Base-by-base conservation (phyloP, 2,797 vertebrate genomes). In the Hippocampus kuda region DNA sequence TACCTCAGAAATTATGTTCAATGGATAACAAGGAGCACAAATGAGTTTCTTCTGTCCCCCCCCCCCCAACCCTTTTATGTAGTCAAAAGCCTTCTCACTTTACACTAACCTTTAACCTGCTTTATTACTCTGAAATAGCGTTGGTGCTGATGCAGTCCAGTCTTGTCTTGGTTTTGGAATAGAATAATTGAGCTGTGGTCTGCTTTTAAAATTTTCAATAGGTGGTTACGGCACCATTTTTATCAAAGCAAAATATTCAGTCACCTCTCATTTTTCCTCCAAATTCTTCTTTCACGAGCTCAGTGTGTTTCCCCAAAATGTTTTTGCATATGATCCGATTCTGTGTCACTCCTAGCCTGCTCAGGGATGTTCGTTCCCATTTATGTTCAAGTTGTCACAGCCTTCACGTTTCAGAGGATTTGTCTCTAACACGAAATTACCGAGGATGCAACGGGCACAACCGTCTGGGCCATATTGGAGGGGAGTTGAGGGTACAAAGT, bases 341-440 rank as follows among this genome's bases (percentile, higher is more conserved):
- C 72, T 12, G 2, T 68, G 73, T 63, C 54, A 62, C 9, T 24
- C 16, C 30, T n/a, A n/a, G 63, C 30, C 34, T 70, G 15, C 44
- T 8, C 3, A 30, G 72, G 11, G 63, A 56, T 34, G 22, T 48
- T 60, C 69, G 70, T 69, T 77, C 64, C 66, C 4, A 34, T 41
- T 70, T 4, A 69, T 66, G 56, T 57, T 75, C 74, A 70, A 54
- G 30, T 38, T 64, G 78, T 68, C 59, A 68, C 13, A 62, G 59
- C 69, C 65, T 75, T 48, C 65, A 67, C 72, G 30, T 34, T 34
- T 34, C 30, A 34, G 68, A 44, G 57, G 69, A 79, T 75, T 80
- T 78, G 77, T 81, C 77, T 78, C 71, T 84, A 79, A 83, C 79
- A 69, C n/a, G 22, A 42, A 77, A 78, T 83, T 74, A 69, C 75